phyloP scores from a whole-genome alignment of 2,797 vertebrate genomes.

The Pachyuromys duprasi region DNA sequence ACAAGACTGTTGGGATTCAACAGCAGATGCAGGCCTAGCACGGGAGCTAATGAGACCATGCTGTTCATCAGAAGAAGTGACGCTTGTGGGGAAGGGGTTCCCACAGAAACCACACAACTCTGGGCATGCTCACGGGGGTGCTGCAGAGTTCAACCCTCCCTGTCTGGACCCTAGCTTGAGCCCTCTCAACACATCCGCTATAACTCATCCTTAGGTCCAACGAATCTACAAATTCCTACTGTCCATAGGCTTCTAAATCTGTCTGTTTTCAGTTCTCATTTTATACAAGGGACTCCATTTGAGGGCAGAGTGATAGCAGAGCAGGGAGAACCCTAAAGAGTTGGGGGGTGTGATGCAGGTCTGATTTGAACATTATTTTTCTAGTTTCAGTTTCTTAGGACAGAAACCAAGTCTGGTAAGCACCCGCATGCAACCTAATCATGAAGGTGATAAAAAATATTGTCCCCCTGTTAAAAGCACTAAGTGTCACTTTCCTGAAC shows the following conservation, averaged over 20 bases:
- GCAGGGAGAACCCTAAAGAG: conserved; percentile 7
- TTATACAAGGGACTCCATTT: not conserved
- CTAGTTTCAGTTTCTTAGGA: conserved; percentile 37
- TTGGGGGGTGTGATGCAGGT: not conserved
- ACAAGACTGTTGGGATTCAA: not conserved
- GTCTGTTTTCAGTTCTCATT: not conserved
- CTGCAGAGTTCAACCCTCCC: not conserved
- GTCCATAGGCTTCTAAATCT: not conserved
- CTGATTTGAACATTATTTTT: not conserved
- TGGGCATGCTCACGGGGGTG: not conserved
- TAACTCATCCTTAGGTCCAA: not conserved
- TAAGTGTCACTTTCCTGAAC: conserved; percentile 1
- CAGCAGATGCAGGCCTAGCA: not conserved
- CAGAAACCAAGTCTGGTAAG: conserved; percentile 57
- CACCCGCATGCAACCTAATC: conserved; percentile 44
- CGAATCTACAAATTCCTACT: not conserved
- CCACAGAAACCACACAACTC: not conserved
- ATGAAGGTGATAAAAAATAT: conserved; percentile 65
- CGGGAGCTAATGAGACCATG: not conserved
- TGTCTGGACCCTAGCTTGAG: not conserved
- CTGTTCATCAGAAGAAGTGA: not conserved
- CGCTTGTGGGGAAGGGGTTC: fast-evolving
- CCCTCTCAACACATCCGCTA: conserved; percentile 21
- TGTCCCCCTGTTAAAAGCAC: conserved; percentile 28
- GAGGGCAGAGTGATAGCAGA: not conserved